These are phyloP conservation scores for Syngnathus acus DNA, from an alignment of 2,797 vertebrate genomes.

Conservation along the genomic window DNA sequence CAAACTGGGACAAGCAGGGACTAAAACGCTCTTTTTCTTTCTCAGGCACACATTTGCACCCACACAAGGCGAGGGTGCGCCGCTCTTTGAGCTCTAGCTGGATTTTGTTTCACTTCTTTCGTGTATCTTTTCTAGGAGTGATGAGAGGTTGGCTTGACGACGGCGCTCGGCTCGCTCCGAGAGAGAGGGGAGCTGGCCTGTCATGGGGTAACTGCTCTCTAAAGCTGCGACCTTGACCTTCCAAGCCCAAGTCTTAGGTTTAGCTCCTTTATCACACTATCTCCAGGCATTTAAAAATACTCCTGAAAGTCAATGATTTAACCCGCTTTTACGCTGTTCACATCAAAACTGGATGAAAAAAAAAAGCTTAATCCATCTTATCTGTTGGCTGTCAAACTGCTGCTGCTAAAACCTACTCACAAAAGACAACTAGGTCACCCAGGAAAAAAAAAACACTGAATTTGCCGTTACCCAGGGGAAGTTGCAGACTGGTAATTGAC, in stretches of 20 bases:
- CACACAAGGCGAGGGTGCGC: constrained; percentile 48
- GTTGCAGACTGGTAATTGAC: constrained; percentile 76
- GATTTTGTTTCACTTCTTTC: constrained; percentile 57
- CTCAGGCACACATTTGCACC: constrained; percentile 26
- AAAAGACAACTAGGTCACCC: constrained; percentile 83
- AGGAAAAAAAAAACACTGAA: constrained; percentile 60
- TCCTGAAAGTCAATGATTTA: constrained; percentile 79
- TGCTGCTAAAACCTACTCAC: constrained; percentile 80
- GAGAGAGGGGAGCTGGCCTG: constrained; percentile 40
- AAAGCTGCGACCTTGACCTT: constrained; percentile 71
- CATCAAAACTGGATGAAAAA: constrained; percentile 80
- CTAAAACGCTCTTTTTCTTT: constrained; percentile 23
- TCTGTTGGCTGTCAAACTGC: constrained; percentile 85
- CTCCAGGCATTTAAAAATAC: constrained; percentile 81
- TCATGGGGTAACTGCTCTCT: constrained; percentile 55
- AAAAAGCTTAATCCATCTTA: constrained; percentile 84
- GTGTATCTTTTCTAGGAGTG: constrained; percentile 53
- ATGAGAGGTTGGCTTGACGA: constrained; percentile 56
- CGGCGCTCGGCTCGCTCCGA: constrained; percentile 28
- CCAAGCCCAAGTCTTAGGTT: constrained; percentile 66
- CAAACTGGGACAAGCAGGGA: constrained; percentile 25
- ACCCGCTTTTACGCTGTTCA: constrained; percentile 80
- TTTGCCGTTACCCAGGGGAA: constrained; percentile 69
- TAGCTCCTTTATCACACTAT: constrained; percentile 73
- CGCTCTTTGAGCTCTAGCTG: constrained; percentile 56